Conservation (phyloP, 2,888 invertebrate genomes). For the Neoascia interrupta region DNA sequence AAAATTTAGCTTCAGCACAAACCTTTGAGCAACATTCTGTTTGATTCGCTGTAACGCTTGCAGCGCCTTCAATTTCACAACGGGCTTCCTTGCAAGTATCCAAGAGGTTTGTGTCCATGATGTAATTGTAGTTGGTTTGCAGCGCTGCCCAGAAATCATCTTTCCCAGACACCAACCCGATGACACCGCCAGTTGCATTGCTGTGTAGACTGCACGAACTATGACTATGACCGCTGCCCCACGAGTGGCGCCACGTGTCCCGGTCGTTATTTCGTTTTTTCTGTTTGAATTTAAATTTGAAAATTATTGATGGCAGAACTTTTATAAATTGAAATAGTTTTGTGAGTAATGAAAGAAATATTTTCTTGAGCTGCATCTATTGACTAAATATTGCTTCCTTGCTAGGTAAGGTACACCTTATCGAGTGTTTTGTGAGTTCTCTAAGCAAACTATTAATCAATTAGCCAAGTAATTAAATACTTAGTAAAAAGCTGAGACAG, state of each 20-base stretch:
- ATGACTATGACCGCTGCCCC: conserved; percentile 86
- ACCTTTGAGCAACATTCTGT: conserved; percentile 76
- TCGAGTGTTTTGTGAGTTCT: no score
- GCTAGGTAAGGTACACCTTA: no score
- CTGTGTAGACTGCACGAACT: conserved; percentile 83
- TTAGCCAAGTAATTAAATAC: no score
- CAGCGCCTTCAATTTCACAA: conserved; percentile 77
- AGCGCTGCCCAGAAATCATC: conserved; percentile 96
- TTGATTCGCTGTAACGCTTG: conserved; percentile 72
- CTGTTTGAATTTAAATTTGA: conserved; percentile 51
- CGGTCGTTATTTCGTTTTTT: conserved; percentile 82
- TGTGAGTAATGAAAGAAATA: not conserved
- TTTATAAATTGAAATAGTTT: not conserved
- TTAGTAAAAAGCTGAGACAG: no score
- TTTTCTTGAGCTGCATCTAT: no score
- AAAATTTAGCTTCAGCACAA: conserved; percentile 16
- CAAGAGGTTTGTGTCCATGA: conserved; percentile 96
- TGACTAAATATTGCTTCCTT: no score
- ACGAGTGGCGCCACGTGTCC: conserved; percentile 87
- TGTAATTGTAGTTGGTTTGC: conserved; percentile 94
- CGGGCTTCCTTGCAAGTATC: conserved; percentile 88
- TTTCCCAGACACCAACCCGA: conserved; percentile 80
- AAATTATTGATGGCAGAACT: no score
- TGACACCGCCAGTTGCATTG: conserved; percentile 76
- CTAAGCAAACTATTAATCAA: no score